Base-by-base conservation (phyloP, 2,888 invertebrate genomes). In the Drosophila eohydei region DNA sequence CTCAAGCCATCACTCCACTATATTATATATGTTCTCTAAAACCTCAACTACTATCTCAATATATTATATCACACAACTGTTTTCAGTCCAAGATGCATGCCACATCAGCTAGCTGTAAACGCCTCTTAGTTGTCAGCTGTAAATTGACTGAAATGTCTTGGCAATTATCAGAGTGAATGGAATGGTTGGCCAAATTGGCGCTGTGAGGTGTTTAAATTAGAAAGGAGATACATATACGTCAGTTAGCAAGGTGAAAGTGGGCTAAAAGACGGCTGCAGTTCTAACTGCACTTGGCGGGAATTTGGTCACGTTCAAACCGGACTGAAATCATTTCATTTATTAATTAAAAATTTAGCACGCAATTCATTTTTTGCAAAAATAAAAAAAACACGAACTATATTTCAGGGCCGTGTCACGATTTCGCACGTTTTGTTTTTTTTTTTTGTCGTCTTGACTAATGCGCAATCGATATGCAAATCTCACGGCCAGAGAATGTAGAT, bases 161-260 rank as follows among this genome's bases (percentile, higher is more conserved):
- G 71, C 55, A 80, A 75, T 83, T 71, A 70, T 66, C 50, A 51
- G 69, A 83, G 84, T 86, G 84, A 84, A 84, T 74, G 89, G 81
- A 69, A 69, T 50, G 48, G 58, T 34, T 59, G 43, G 59, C 28
- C 63, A 67, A 64, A 75, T 52, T 77, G 32, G 43, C 52, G 73
- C 63, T 68, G 57, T 66, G 38, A 55, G 68, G 63, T 69, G 89
- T 58, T 81, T 88, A 84, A 86, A 88, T 88, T 88, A 88, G 84
- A 84, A 86, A 84, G 84, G 84, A 86, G 69, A 46, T 50, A 28
- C 30, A 50, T 50, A 50, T 32, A 50, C 16, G 32, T 32, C 16
- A 0, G 50, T 11, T 21, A 5, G 50, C n/a, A 8, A 40, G 62
- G 80, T 76, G 78, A 78, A 80, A 80, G 80, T 76, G 77, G 74